Evolutionary conservation across 2,797 vertebrate genomes (phyloP).

Genomic region (Hemitrygon akajei): DNA sequence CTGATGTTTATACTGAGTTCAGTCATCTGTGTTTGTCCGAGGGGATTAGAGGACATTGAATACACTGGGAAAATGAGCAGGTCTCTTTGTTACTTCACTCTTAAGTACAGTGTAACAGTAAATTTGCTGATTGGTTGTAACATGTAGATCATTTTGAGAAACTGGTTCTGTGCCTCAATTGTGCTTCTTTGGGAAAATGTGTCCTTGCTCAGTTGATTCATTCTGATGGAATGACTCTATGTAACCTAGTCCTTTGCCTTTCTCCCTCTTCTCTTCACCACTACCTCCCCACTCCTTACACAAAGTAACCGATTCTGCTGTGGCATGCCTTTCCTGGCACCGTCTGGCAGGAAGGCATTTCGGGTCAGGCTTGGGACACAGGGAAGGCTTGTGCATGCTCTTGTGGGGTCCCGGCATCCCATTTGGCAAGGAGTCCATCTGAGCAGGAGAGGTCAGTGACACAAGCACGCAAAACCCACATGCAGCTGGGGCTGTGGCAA

Average conservation of each 20-base stretch:
- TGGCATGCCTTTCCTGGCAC: background rate
- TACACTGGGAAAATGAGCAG: constrained; percentile 3
- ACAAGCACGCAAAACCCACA: background rate
- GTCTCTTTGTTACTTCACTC: background rate
- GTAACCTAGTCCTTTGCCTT: too few relatives aligned
- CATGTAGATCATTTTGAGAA: background rate
- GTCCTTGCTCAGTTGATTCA: too few relatives aligned
- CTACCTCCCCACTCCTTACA: too few relatives aligned
- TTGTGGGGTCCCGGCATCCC: background rate
- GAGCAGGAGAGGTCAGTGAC: background rate
- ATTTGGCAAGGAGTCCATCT: background rate
- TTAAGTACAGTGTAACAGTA: background rate
- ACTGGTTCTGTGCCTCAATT: background rate
- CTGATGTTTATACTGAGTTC: background rate
- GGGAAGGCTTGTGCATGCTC: background rate
- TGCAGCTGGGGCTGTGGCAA: background rate
- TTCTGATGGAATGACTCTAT: background rate
- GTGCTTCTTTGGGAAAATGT: background rate
- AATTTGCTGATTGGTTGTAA: background rate
- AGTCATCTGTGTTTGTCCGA: background rate
- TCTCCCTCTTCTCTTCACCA: too few relatives aligned
- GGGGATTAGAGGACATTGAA: background rate
- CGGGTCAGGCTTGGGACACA: background rate
- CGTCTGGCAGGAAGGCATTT: background rate
- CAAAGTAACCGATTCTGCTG: background rate